Base-by-base conservation (phyloP, 2,113 vertebrate genomes). In the Onychostoma macrolepis region DNA sequence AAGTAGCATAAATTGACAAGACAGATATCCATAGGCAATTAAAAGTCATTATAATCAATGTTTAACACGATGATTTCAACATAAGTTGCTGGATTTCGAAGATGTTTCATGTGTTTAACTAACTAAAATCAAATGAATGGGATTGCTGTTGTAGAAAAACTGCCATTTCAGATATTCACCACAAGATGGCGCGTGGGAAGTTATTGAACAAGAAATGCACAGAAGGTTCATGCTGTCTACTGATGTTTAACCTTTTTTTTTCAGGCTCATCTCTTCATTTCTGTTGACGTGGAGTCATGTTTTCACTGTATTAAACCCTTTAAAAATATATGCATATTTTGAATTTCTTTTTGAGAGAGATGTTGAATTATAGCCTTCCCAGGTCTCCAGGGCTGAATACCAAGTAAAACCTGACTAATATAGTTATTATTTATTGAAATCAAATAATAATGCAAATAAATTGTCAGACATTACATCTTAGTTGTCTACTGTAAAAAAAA, bases 121-220 rank as follows among this genome's bases (percentile, higher is more conserved):
- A 38, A 71, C 19, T 11, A 71, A 36, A 69, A 71, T 11, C 12
- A 24, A 72, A 41, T 38, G 0, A 4, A 12, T 12, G 9, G 69
- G 4, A 38, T 38, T 45, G 21, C 36, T 1, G 76, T 78, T 77
- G 45, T 24, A 24, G 4, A 36, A 11, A 41, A 61, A 33, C 12
- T 26, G 19, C 19, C 8, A 6, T 65, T 41, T 53, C 38, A 2
- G 4, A 15, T 41, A 69, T 13, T 87, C 48, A 24, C 92, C 94
- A 94, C 90, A 77, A 90, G 94, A 83, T 93, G 92, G 30, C 92
- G 87, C 50, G 84, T 91, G 87, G 90, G 87, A 86, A 28, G 76
- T 85, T 88, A 33, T 76, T 83, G 53, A 12, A 28, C 10, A 48
- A 3, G 41, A 80, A 86, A 43, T 26, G 13, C 21, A 63, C 30